Conservation (phyloP, 1,140 invertebrate genomes). For the fruit fly (Drosophila melanogaster) region DNA sequence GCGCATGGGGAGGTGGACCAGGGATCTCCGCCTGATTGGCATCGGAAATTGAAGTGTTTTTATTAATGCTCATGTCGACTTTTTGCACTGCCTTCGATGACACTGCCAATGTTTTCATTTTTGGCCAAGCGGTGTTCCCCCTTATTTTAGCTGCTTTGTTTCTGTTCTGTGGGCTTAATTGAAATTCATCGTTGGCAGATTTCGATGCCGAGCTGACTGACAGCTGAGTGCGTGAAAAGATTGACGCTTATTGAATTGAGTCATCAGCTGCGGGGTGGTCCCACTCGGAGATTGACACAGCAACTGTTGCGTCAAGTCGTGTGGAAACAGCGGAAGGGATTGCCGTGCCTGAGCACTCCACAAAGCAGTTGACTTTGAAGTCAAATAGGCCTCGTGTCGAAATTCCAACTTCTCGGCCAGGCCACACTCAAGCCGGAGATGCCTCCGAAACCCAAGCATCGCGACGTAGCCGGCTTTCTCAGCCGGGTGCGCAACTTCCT, state of each 20-base stretch:
- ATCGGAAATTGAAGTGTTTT: constrained; percentile 81
- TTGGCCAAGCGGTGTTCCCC: constrained; percentile 51
- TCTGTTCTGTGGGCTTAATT: constrained; percentile 62
- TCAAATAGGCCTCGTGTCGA: constrained; percentile 20
- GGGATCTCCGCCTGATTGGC: constrained; percentile 59
- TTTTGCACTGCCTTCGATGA: constrained; percentile 38
- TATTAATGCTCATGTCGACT: constrained; percentile 70
- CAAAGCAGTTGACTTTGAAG: constrained; percentile 12
- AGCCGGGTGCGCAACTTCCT: constrained; percentile 60
- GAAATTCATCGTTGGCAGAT: constrained; percentile 72
- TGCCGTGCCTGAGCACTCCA: neutral
- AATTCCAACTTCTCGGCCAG: constrained; percentile 5
- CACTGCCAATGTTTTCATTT: constrained; percentile 52
- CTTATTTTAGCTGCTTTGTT: constrained; percentile 23
- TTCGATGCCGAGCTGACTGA: constrained; percentile 68
- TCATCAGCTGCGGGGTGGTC: constrained; percentile 22
- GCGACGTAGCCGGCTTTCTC: constrained; percentile 56
- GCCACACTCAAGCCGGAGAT: constrained; percentile 4
- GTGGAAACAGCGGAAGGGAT: constrained; percentile 38
- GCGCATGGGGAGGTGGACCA: constrained; percentile 5
- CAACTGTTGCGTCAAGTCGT: constrained; percentile 54
- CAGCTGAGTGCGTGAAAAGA: constrained; percentile 50
- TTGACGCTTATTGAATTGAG: constrained; percentile 80
- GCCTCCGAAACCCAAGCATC: constrained; percentile 45
- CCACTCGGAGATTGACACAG: constrained; percentile 14